Conservation (phyloP, 2,797 vertebrate species). For the Malacoraja senta region DNA sequence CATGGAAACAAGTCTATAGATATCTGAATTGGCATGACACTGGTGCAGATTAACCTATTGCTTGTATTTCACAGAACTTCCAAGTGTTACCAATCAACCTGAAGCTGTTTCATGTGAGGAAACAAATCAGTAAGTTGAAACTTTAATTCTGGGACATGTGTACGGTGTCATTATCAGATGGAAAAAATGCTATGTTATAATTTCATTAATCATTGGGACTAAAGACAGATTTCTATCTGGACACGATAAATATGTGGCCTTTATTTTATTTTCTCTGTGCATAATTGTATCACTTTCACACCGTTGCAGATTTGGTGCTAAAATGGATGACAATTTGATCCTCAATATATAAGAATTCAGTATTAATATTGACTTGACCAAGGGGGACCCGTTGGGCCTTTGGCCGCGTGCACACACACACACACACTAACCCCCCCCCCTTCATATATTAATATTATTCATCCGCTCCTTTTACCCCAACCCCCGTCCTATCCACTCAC, state of each 20-base stretch:
- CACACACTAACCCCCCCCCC: too few relatives aligned
- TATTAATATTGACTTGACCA: not conserved
- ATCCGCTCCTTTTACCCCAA: too few relatives aligned
- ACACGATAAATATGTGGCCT: not conserved
- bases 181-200: not conserved
- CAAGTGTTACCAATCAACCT: not conserved
- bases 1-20: not conserved
- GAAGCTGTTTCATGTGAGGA: conserved; percentile 13
- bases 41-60: conserved; percentile 21
- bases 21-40: not conserved
- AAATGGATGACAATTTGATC: not conserved
- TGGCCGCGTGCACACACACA: too few relatives aligned
- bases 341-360: not conserved
- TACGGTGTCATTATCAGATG: not conserved
- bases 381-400: too few relatives aligned
- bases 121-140: conserved; percentile 18
- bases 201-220: not conserved
- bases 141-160: not conserved
- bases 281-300: not conserved
- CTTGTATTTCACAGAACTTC: conserved; percentile 8
- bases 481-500: too few relatives aligned
- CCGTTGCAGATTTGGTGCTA: not conserved
- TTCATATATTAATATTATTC: too few relatives aligned
- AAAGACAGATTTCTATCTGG: not conserved
- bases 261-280: not conserved